A percentile compares a stretch with the other conserved stretches of the same genome.
These are phyloP conservation scores for Aethina tumida DNA, from an alignment of 1,140 invertebrate species.

Conservation along the genomic window DNA sequence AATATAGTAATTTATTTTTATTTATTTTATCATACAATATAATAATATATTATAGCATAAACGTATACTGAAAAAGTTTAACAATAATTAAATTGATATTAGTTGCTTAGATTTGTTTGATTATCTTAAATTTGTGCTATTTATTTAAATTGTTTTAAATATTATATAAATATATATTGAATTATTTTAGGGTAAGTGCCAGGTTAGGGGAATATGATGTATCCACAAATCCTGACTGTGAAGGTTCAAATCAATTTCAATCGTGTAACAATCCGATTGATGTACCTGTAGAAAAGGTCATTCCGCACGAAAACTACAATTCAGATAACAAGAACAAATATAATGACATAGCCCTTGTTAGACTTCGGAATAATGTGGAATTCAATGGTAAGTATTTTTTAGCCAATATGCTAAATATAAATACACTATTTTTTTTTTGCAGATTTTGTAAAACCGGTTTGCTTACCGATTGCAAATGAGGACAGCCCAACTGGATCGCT, in stretches of 20 bases:
- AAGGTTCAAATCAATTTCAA: conserved; percentile 21
- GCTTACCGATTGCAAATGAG: conserved; percentile 43
- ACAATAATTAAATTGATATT: too few species aligned
- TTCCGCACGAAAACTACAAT: conserved; percentile 25
- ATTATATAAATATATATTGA: too few species aligned
- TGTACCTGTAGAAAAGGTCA: conserved; percentile 23
- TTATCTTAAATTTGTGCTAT: too few species aligned
- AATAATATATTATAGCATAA: too few species aligned
- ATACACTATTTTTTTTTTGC: conserved; percentile 12
- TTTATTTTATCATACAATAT: too few species aligned
- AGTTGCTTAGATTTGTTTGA: too few species aligned
- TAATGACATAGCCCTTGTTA: conserved; percentile 30
- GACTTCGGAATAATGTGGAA: conserved; percentile 17
- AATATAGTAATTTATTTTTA: too few species aligned
- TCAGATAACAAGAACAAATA: conserved; percentile 18
- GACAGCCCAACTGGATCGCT: conserved; percentile 27
- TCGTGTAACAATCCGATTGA: conserved; percentile 25
- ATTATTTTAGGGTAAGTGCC: conserved; percentile 41
- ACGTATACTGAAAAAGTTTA: too few species aligned
- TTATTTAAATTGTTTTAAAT: too few species aligned
- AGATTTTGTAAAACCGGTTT: conserved; percentile 53
- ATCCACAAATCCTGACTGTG: conserved; percentile 45
- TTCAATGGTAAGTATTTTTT: conserved; percentile 22
- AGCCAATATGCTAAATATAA: not conserved
- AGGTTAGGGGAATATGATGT: conserved; percentile 53